A percentile compares a stretch with the other conserved stretches of the same genome.
Conservation (phyloP, 2,797 vertebrate species). For the Lepilemur septentrionalis region DNA sequence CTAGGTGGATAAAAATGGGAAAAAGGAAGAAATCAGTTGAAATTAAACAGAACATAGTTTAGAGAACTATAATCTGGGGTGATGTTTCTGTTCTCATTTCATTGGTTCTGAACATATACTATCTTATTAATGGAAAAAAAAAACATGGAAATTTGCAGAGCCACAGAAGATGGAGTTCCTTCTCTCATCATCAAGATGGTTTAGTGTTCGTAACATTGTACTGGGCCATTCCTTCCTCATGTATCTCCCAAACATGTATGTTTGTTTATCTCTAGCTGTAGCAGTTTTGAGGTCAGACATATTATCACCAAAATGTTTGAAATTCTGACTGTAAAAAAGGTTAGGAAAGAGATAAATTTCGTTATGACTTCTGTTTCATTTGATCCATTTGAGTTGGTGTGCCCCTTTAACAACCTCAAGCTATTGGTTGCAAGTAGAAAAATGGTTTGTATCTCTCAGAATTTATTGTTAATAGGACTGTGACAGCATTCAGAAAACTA, state of each 20-base stretch:
- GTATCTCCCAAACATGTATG: background rate
- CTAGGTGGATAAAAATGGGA: background rate
- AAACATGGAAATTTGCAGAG: background rate
- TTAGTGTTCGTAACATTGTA: background rate
- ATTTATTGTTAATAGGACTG: slow-evolving; percentile 43
- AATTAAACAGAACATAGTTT: background rate
- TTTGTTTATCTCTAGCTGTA: background rate
- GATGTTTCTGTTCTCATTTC: background rate
- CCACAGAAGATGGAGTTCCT: background rate
- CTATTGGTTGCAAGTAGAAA: background rate
- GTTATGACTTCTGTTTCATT: slow-evolving; percentile 7
- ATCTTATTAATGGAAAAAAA: background rate
- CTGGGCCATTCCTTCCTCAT: background rate
- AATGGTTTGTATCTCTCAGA: background rate
- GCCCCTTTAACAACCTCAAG: background rate
- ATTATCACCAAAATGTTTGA: slow-evolving; percentile 28
- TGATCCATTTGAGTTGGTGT: slow-evolving; percentile 29
- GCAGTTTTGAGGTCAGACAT: slow-evolving; percentile 1
- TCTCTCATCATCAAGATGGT: background rate
- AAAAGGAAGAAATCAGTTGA: slow-evolving; percentile 16
- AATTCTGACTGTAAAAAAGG: background rate
- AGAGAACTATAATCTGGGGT: background rate
- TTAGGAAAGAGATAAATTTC: slow-evolving; percentile 7
- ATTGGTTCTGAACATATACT: background rate
- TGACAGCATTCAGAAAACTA: background rate